Base-by-base conservation (phyloP, 2,888 invertebrate genomes). In the Lypha dubia region DNA sequence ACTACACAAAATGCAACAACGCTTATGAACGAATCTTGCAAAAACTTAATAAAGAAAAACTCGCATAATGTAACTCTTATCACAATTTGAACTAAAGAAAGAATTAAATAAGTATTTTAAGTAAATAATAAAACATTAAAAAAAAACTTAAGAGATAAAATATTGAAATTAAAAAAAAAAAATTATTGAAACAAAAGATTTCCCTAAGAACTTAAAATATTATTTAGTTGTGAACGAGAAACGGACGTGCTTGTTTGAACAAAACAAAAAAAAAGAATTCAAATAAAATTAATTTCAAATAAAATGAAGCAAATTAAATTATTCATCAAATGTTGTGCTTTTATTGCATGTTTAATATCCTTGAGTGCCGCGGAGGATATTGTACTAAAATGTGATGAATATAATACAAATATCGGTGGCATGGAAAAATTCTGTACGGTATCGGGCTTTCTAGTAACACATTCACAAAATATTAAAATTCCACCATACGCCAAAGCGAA, bases 341-440 rank as follows among this genome's bases (percentile, higher is more conserved):
- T 58, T n/a, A 9, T 79, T 15, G 8, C 38, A 0, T n/a, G 82
- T 9, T 11, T 44, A 6, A 67, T 63, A 46, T 74, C 70, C 38
- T 62, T 41, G 9, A 65, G 73, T 28, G 28, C 0, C 22, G 73
- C 91, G 51, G 86, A 92, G 22, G 87, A 93, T 89, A 86, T 93
- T 87, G 84, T 91, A 87, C 62, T 92, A 80, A 88, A 89, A 84
- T 89, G 93, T 89, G 89, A 93, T 87, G 89, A 93, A 74, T 92
- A 92, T 86, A 87, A 90, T 76, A 86, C 87, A 82, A 89, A 89
- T 53, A 88, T 88, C 9, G 88, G 86, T 5, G 88, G 84, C 38
- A 84, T 84, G 76, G 90, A 90, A 49, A 87, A 89, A 2, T 91
- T 90, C 67, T 92, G 92, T 86, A 92, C 90, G 1, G 91, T 92